Conservation (phyloP, 2,888 invertebrate species). For the Sesamia inferens region DNA sequence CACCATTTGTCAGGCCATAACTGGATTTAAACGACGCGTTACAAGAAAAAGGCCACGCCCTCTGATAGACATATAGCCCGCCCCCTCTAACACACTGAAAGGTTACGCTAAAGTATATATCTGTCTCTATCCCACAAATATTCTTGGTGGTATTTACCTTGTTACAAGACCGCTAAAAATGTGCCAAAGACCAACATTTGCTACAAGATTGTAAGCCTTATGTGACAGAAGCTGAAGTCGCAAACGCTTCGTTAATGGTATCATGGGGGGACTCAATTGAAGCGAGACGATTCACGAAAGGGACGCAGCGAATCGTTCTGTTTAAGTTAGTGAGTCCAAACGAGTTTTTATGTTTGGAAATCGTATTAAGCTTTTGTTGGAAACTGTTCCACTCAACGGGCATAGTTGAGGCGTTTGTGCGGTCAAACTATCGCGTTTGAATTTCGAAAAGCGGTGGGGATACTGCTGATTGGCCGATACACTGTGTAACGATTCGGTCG, state of each 20-base stretch:
- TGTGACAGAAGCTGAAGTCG: background rate
- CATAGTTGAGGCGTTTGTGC: slow-evolving; percentile 88
- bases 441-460: slow-evolving; percentile 83
- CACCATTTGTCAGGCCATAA: slow-evolving; percentile 90
- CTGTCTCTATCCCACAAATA: slow-evolving; percentile 78
- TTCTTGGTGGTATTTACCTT: slow-evolving; percentile 81
- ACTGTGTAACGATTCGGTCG: slow-evolving; percentile 83
- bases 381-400: slow-evolving; percentile 89
- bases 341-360: slow-evolving; percentile 90
- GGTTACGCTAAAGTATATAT: slow-evolving; percentile 31
- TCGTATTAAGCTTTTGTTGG: slow-evolving; percentile 90
- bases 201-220: slow-evolving; percentile 64
- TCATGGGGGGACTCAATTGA: slow-evolving; percentile 82
- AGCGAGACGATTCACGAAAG: slow-evolving; percentile 83
- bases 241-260: slow-evolving; percentile 62
- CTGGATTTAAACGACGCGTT: slow-evolving; percentile 89
- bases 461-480: slow-evolving; percentile 86
- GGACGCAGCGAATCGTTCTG: slow-evolving; percentile 85
- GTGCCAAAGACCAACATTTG: slow-evolving; percentile 70
- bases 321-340: slow-evolving; percentile 89
- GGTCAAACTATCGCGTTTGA: slow-evolving; percentile 88
- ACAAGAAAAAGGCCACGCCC: slow-evolving; percentile 84
- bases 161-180: slow-evolving; percentile 77
- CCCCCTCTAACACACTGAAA: slow-evolving; percentile 68
- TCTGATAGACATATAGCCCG: slow-evolving; percentile 69